Conservation (phyloP, 1,140 invertebrate species). For the Trichonephila inaurata region DNA sequence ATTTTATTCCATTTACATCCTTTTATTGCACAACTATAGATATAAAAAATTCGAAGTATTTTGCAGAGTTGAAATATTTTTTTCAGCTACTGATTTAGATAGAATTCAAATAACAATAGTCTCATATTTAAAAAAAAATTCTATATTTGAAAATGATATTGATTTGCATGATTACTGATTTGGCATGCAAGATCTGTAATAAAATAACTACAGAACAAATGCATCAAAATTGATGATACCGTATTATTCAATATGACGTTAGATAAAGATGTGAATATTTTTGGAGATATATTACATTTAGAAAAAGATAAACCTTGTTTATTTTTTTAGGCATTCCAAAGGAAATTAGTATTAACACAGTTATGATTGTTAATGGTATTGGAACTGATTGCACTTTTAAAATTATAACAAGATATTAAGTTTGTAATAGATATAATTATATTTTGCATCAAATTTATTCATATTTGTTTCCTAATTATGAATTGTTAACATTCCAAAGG, state of each 20-base stretch:
- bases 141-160: neutral
- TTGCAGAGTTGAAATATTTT: conserved; percentile 39
- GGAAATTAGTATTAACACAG: neutral
- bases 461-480: neutral
- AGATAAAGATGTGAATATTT: no score
- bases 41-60: conserved; percentile 10
- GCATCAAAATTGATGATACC: neutral
- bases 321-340: no score
- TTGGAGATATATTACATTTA: no score
- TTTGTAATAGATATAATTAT: neutral
- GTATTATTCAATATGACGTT: neutral
- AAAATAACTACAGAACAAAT: neutral
- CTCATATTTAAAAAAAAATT: neutral
- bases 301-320: no score
- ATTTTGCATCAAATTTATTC: neutral
- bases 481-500: neutral
- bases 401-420: neutral
- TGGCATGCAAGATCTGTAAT: neutral
- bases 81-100: conserved; percentile 1
- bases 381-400: neutral
- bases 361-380: neutral
- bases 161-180: neutral
- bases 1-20: neutral
- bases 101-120: neutral
- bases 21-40: conserved; percentile 52